phyloP scores from a whole-genome alignment of 2,797 vertebrate genomes.

The Anguilla megastoma region DNA sequence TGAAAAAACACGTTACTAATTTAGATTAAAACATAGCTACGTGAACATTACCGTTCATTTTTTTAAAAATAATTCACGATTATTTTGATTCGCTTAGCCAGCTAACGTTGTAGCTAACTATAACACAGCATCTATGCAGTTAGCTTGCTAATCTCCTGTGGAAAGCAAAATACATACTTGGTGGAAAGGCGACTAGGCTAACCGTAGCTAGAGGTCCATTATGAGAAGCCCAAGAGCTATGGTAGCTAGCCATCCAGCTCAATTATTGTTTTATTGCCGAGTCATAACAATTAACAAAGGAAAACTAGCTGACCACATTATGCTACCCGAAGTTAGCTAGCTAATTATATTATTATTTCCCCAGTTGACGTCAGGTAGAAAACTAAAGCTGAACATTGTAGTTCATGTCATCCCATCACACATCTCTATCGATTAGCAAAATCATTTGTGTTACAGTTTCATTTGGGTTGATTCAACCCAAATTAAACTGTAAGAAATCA shows the following conservation, averaged over 20 bases:
- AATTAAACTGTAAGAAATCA: not conserved
- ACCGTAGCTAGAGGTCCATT: not conserved
- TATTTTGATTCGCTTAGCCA: not conserved
- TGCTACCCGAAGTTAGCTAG: not conserved
- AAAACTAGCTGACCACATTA: not conserved
- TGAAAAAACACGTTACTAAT: too few species aligned
- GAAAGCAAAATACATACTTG: too few species aligned
- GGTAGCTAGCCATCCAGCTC: not conserved
- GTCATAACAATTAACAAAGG: not conserved
- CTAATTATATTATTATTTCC: not conserved
- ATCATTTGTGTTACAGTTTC: not conserved
- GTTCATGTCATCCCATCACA: not conserved
- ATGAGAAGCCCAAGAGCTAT: not conserved
- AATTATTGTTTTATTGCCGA: not conserved
- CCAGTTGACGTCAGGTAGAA: not conserved
- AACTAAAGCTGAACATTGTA: not conserved
- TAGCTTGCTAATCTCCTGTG: not conserved
- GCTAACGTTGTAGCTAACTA: not conserved
- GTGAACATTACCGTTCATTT: too few species aligned
- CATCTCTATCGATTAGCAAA: not conserved
- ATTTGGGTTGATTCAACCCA: not conserved
- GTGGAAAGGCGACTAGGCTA: not conserved
- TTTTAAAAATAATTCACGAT: not conserved
- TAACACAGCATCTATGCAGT: not conserved
- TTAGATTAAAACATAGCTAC: too few species aligned